Evolutionary conservation across 2,888 invertebrate species (phyloP).

Genomic region (Cremastinae sp.): DNA sequence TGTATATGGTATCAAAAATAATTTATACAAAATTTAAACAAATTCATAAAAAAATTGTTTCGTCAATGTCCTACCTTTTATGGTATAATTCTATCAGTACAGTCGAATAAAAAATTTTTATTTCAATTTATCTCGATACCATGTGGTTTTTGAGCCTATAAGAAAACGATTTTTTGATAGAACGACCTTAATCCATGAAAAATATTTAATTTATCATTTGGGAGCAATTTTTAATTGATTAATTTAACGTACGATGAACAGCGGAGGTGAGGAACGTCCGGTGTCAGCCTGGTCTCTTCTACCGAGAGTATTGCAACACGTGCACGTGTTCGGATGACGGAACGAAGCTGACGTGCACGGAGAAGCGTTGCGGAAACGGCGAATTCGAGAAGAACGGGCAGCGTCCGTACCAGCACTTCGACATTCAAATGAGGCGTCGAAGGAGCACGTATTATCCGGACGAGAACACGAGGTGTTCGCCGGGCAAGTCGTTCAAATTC

Average conservation of each 20-base stretch:
- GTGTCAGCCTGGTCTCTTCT: conserved; percentile 57
- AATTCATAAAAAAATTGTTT: too few relatives aligned
- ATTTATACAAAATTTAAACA: too few relatives aligned
- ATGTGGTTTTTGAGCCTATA: too few relatives aligned
- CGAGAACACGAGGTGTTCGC: background rate
- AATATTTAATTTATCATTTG: too few relatives aligned
- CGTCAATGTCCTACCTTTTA: too few relatives aligned
- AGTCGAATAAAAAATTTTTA: too few relatives aligned
- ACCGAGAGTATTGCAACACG: conserved; percentile 82
- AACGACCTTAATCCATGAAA: too few relatives aligned
- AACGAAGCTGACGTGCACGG: conserved; percentile 54
- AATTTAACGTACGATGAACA: conserved; percentile 50
- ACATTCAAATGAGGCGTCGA: background rate
- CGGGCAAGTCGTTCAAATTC: background rate
- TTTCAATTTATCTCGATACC: too few relatives aligned
- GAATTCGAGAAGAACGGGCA: conserved; percentile 10
- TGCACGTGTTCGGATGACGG: conserved; percentile 82
- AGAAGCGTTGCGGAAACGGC: conserved; percentile 52
- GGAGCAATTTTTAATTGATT: background rate
- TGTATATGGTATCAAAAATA: too few relatives aligned
- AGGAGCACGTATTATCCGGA: background rate
- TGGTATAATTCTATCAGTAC: too few relatives aligned
- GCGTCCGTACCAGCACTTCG: conserved; percentile 9
- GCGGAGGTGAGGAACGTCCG: background rate
- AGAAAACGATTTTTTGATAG: too few relatives aligned